Evolutionary conservation across 2,797 vertebrate genomes (phyloP).

Genomic region (Gymnothorax reevesii): DNA sequence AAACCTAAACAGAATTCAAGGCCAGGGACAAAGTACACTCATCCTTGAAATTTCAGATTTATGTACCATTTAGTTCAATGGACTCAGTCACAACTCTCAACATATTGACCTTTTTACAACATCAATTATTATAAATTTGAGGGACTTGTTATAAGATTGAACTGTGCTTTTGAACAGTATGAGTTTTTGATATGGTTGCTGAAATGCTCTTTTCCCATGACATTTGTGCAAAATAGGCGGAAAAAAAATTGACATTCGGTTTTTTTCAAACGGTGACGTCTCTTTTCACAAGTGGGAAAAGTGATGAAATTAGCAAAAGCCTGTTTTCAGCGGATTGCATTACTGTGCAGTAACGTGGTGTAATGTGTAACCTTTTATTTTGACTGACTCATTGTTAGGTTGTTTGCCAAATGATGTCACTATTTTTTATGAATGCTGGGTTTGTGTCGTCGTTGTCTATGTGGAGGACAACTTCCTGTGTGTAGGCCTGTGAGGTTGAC

Average conservation of each 20-base stretch:
- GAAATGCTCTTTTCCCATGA: not conserved
- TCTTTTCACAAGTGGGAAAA: not conserved
- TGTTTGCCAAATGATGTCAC: slow-evolving; percentile 23
- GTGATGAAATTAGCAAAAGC: not conserved
- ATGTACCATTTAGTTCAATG: not conserved
- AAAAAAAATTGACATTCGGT: not conserved
- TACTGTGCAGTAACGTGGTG: not conserved
- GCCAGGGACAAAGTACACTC: not conserved
- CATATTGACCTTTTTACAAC: not conserved
- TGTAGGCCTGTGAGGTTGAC: not conserved
- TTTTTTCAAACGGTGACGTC: not conserved
- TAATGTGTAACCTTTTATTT: not conserved
- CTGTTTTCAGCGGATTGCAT: not conserved
- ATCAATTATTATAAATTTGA: not conserved
- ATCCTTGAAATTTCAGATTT: not conserved
- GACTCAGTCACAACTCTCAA: not conserved
- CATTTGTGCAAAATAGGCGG: not conserved
- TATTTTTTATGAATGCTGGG: slow-evolving; percentile 13
- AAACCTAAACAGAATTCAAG: not conserved
- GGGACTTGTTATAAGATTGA: not conserved
- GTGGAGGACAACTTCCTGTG: not conserved
- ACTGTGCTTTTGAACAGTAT: no score
- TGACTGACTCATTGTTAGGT: not conserved
- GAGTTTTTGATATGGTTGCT: not conserved
- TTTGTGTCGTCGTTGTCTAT: not conserved